Evolutionary conservation across 2,888 invertebrate genomes (phyloP).

Genomic region (Apamea crenata): DNA sequence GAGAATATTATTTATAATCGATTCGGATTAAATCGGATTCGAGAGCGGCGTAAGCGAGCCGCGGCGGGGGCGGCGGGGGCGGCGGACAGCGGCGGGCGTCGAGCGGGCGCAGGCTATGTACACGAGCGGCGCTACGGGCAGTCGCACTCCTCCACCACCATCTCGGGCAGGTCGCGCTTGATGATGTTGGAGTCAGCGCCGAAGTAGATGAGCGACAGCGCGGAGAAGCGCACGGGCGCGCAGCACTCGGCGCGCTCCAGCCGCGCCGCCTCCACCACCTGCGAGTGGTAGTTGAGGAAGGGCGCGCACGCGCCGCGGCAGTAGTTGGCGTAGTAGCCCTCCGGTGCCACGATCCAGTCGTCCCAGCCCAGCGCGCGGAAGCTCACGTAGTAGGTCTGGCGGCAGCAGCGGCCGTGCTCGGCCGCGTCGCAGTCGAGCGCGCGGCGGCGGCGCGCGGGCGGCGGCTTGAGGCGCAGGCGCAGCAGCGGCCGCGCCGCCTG

Average conservation of each 20-base stretch:
- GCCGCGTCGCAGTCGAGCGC: conserved; percentile 95
- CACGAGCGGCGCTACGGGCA: conserved; percentile 93
- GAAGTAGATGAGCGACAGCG: conserved; percentile 98
- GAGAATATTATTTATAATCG: conserved; percentile 90
- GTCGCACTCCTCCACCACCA: conserved; percentile 99
- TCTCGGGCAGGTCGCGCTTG: conserved; percentile 98
- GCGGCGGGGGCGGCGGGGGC: conserved; percentile 77
- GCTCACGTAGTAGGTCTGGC: conserved; percentile 97
- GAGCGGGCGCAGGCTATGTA: conserved; percentile 78
- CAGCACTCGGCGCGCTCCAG: conserved; percentile 97
- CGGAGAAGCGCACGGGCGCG: conserved; percentile 97
- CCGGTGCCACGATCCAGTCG: conserved; percentile 97
- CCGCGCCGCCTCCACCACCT: conserved; percentile 97
- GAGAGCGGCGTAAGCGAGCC: conserved; percentile 87
- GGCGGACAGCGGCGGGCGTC: conserved; percentile 68
- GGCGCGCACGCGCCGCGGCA: conserved; percentile 97
- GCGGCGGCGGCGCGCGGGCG: conserved; percentile 93
- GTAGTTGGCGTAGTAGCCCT: conserved; percentile 98
- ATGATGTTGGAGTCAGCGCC: conserved; percentile 97
- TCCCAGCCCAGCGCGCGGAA: conserved; percentile 98
- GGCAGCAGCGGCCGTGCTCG: conserved; percentile 92
- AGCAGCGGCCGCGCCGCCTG: conserved; percentile 95
- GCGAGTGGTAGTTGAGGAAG: conserved; percentile 96
- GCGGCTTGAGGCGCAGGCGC: conserved; percentile 94
- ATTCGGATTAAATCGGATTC: conserved; percentile 88